phyloP scores from a whole-genome alignment of 2,797 vertebrate species.

The Leptoclinus maculatus region DNA sequence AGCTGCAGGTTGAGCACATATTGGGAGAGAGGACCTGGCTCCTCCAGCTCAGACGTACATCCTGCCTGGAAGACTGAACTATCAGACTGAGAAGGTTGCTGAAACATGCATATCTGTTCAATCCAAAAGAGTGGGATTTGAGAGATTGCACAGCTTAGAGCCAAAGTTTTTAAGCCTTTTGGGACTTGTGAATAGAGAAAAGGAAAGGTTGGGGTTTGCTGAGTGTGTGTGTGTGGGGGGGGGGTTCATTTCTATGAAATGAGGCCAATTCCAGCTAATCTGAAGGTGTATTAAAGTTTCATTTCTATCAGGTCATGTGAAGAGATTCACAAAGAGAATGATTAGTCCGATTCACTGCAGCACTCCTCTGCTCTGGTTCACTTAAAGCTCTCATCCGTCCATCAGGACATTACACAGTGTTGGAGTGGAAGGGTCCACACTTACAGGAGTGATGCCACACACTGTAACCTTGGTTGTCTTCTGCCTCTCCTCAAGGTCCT shows the following conservation, averaged over 20 bases:
- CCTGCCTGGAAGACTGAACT: slow-evolving; percentile 31
- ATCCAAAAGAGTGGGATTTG: slow-evolving; percentile 59
- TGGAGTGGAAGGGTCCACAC: slow-evolving; percentile 18
- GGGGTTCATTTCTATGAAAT: slow-evolving; percentile 53
- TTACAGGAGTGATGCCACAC: slow-evolving; percentile 55
- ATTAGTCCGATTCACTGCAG: slow-evolving; percentile 54
- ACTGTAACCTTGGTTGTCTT: slow-evolving; percentile 61
- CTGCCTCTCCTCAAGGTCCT: slow-evolving; percentile 33
- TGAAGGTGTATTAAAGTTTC: slow-evolving; percentile 64
- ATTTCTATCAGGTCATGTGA: slow-evolving; percentile 48
- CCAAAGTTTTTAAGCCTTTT: slow-evolving; percentile 55
- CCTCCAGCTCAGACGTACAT: slow-evolving; percentile 37
- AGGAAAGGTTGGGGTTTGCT: slow-evolving; percentile 21
- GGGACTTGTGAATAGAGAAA: slow-evolving; percentile 52
- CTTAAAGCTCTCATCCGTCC: slow-evolving; percentile 20
- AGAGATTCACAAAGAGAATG: slow-evolving; percentile 54
- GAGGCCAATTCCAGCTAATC: slow-evolving; percentile 70
- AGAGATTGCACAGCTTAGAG: slow-evolving; percentile 59
- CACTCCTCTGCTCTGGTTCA: slow-evolving; percentile 15
- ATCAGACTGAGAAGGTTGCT: slow-evolving; percentile 27
- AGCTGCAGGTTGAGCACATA: slow-evolving; percentile 22
- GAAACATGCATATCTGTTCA: slow-evolving; percentile 57
- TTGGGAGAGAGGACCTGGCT: slow-evolving; percentile 10
- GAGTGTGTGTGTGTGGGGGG: neutral
- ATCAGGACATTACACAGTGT: slow-evolving; percentile 30